phyloP scores from a whole-genome alignment of 2,113 vertebrate species.

The Ptilorrhoa leucosticta region DNA sequence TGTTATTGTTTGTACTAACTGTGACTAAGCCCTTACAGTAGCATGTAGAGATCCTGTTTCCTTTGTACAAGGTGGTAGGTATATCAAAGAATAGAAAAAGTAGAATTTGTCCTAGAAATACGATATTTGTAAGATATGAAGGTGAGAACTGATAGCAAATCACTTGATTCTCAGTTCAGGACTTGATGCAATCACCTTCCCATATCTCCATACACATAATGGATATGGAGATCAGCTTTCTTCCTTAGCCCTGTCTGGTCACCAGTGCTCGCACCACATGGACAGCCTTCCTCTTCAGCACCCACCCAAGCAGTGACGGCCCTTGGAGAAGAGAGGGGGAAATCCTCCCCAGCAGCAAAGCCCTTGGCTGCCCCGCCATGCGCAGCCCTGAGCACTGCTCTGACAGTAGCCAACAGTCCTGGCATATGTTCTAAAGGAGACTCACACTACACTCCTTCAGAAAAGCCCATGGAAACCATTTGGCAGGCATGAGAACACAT shows the following conservation, averaged over 20 bases:
- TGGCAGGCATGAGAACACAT: rapidly evolving
- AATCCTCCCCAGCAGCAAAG: neutral
- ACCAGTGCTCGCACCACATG: rapidly evolving
- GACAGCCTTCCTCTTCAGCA: neutral
- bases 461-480: neutral
- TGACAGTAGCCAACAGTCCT: neutral
- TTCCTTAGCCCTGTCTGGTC: neutral
- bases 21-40: neutral
- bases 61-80: neutral
- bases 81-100: neutral
- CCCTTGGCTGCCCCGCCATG: rapidly evolving
- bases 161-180: neutral
- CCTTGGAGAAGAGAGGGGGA: neutral
- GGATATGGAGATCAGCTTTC: rapidly evolving
- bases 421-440: neutral
- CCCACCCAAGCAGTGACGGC: neutral
- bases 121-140: neutral
- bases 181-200: neutral
- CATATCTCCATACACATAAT: rapidly evolving
- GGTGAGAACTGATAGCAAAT: neutral
- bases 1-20: neutral
- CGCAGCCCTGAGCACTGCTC: neutral
- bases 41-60: neutral
- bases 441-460: neutral
- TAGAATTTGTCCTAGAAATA: neutral